phyloP scores from a whole-genome alignment of 2,797 vertebrate genomes.

The Schizopygopsis pylzovi region DNA sequence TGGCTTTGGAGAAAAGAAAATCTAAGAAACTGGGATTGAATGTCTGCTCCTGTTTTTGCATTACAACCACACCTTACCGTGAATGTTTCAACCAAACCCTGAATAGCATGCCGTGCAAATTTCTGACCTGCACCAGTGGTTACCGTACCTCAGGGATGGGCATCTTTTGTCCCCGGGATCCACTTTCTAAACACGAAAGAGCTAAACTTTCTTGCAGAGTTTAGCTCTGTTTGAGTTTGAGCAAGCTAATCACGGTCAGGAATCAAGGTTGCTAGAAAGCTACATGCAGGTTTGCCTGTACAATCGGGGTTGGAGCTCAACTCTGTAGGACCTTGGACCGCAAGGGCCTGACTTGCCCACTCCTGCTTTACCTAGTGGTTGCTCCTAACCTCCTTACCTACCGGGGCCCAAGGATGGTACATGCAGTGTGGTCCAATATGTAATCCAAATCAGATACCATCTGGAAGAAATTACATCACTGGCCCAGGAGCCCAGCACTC shows the following conservation, averaged over 20 bases:
- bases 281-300: not conserved
- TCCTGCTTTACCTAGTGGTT: conserved; percentile 35
- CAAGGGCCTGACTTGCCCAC: not conserved
- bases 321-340: not conserved
- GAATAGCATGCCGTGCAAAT: conserved; percentile 37
- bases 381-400: conserved; percentile 23
- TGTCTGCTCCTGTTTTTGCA: not conserved
- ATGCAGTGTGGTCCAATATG: conserved; percentile 27
- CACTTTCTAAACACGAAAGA: not conserved
- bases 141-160: not conserved
- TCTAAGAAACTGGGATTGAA: not conserved
- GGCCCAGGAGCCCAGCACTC: not conserved
- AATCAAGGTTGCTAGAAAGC: not conserved
- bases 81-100: conserved; percentile 15
- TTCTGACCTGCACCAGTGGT: not conserved
- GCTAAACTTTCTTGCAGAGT: not conserved
- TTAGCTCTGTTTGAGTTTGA: not conserved
- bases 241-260: not conserved
- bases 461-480: conserved; percentile 28
- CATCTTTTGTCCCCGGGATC: not conserved
- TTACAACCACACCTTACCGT: not conserved
- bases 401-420: not conserved
- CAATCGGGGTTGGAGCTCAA: not conserved
- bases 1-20: not conserved
- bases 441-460: conserved; percentile 30